Percentiles rank a stretch among this genome's conserved stretches.
phyloP scores from a whole-genome alignment of 53 echinoderm and acorn worm genomes.

The Hippasteria phrygiana region DNA sequence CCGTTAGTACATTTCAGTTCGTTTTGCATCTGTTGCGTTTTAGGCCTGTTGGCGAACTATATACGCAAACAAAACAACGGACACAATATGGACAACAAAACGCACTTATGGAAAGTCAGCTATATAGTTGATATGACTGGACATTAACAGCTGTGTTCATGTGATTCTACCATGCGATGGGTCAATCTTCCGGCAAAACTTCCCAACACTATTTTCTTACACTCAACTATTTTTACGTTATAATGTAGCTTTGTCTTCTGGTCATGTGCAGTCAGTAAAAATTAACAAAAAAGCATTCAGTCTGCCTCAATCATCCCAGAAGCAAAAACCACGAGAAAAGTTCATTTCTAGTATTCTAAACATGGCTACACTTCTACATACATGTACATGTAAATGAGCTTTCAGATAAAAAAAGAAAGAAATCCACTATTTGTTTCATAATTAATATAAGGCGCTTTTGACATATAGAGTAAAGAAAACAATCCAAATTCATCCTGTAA shows the following conservation, averaged over 20 bases:
- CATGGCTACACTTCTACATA: too few species aligned
- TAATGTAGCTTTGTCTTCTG: not conserved
- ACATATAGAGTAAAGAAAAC: not conserved
- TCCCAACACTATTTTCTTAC: not conserved
- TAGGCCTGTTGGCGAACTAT: too few species aligned
- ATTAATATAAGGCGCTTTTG: slow-evolving; percentile 4
- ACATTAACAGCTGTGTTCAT: too few species aligned
- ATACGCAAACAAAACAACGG: too few species aligned
- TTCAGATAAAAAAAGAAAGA: not conserved
- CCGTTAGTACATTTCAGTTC: too few species aligned
- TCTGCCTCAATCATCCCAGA: slow-evolving; percentile 26
- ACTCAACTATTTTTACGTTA: not conserved
- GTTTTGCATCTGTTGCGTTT: too few species aligned
- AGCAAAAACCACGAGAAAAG: slow-evolving; percentile 3
- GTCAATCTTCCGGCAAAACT: not conserved
- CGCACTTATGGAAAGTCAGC: too few species aligned
- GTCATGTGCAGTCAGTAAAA: slow-evolving; percentile 19
- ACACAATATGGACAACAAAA: too few species aligned
- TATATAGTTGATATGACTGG: too few species aligned
- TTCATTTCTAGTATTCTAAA: not conserved
- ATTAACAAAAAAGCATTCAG: not conserved
- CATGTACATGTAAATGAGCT: too few species aligned
- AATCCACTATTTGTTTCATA: not conserved
- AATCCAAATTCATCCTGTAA: not conserved
- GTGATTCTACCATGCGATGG: too few species aligned